A percentile compares a stretch with the other conserved stretches of the same genome.
Conservation (phyloP, 2,797 vertebrate species). For the Hyperoplus immaculatus region DNA sequence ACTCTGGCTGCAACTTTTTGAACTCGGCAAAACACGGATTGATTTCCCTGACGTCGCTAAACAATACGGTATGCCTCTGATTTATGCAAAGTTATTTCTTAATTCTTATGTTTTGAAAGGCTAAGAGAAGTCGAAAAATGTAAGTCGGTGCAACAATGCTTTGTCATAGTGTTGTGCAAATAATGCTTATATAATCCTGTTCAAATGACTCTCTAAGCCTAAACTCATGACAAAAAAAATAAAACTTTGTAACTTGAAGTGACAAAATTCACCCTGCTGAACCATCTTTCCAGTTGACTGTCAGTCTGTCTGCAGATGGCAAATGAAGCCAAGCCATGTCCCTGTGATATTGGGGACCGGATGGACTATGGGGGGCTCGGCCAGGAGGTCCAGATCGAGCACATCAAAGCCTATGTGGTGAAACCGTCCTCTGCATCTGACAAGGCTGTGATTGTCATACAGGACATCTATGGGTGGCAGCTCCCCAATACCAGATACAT, state of each 20-base stretch:
- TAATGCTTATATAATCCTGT: neutral
- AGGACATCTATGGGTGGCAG: slow-evolving; percentile 93
- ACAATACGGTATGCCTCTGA: slow-evolving; percentile 7
- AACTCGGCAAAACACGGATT: neutral
- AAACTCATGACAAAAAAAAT: neutral
- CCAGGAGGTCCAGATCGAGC: slow-evolving; percentile 90
- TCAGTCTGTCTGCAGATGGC: slow-evolving; percentile 87
- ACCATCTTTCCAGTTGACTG: neutral
- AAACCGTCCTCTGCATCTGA: slow-evolving; percentile 82
- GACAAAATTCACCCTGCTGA: rapidly evolving
- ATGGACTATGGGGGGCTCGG: slow-evolving; percentile 89
- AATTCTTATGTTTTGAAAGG: too few relatives aligned
- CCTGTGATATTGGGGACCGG: slow-evolving; percentile 89
- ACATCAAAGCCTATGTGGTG: slow-evolving; percentile 89
- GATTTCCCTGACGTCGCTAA: neutral
- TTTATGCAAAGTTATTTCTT: neutral
- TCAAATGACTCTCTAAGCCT: neutral
- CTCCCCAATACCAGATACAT: slow-evolving; percentile 95
- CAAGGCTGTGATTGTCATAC: slow-evolving; percentile 91
- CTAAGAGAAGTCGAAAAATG: neutral
- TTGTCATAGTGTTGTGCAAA: slow-evolving; percentile 31
- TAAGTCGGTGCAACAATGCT: neutral
- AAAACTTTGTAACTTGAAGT: neutral
- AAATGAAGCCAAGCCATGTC: slow-evolving; percentile 90
- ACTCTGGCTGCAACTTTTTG: slow-evolving; percentile 1